Evolutionary conservation across 2,888 invertebrate species (phyloP), one percentile per base, ranked within the genome.

Genomic region (Boloria selene): DNA sequence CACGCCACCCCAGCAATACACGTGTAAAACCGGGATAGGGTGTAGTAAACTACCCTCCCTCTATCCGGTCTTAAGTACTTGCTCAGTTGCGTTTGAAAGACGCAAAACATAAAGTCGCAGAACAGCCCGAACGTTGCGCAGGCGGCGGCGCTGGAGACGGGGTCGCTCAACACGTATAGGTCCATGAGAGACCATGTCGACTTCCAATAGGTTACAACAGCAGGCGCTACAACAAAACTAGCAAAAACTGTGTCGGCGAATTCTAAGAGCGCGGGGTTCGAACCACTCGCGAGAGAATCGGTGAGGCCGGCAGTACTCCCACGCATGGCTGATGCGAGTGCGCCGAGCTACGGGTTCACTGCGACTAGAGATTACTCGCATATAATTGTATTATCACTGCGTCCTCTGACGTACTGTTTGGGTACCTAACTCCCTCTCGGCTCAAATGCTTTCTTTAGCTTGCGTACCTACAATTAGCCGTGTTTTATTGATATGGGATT

Each of bases 171-270:
- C 65, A 97, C 93, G 83, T 96, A 95, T 61, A 94, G 81, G 79
- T 95, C 96, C 93, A 96, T 95, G 60, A 97, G 93, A 54, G 94
- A 94, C 97, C 97, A 97, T 55, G 96, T 96, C 72, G 97, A 96
- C 71, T 97, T 93, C 97, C 97, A 97, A 85, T 97, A 97, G 70
- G 95, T 94, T 65, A 97, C 96, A 58, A 97, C 96, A 64, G 95
- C 94, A 13, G 97, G 97, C 2, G 96, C 95, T 17, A 97, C 95
- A 45, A 97, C 92, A 13, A 94, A 79, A 72, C 95, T 94, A 61
- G 97, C 95, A 82, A 97, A 93, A 18, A 95, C 79, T 45, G 94
- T 93, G 85, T 97, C 97, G 70, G 97, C 89, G 73, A 95, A 83
- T 70, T 95, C 94, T 61, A 97, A 92, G 60, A 96, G 86, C 70